These are phyloP conservation scores for Cerceris rybyensis DNA, from an alignment of 2,888 invertebrate species.

Conservation along the genomic window DNA sequence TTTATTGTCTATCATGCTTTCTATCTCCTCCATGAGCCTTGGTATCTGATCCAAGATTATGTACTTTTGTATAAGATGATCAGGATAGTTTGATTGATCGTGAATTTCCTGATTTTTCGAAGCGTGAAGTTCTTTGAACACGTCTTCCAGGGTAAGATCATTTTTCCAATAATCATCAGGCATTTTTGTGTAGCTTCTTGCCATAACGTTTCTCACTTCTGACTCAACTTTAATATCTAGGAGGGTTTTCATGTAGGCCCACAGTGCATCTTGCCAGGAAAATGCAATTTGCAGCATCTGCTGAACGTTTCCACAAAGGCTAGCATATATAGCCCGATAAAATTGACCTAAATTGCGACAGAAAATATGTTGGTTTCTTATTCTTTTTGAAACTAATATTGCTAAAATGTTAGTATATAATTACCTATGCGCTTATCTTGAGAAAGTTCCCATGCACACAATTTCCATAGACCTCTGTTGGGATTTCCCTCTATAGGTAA, in stretches of 20 bases:
- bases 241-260: constrained; percentile 92
- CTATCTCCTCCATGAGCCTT: constrained; percentile 88
- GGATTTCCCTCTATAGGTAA: constrained; percentile 91
- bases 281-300: constrained; percentile 89
- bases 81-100: constrained; percentile 85
- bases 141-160: constrained; percentile 87
- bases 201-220: constrained; percentile 86
- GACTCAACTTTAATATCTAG: constrained; percentile 93
- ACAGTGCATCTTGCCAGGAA: constrained; percentile 95
- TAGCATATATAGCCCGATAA: constrained; percentile 79
- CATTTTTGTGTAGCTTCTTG: constrained; percentile 84
- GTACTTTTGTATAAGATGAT: constrained; percentile 91
- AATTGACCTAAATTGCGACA: constrained; percentile 68
- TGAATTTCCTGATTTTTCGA: constrained; percentile 84
- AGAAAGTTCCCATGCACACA: constrained; percentile 86
- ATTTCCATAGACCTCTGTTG: constrained; percentile 90
- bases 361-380: neutral
- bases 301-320: constrained; percentile 91
- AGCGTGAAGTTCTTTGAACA: constrained; percentile 87
- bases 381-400: neutral
- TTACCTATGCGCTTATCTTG: constrained; percentile 77
- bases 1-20: constrained; percentile 85
- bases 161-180: constrained; percentile 88
- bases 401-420: constrained; percentile 11
- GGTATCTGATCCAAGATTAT: constrained; percentile 92